phyloP scores from a whole-genome alignment of 2,797 vertebrate genomes.

The Crocidura indochinensis region DNA sequence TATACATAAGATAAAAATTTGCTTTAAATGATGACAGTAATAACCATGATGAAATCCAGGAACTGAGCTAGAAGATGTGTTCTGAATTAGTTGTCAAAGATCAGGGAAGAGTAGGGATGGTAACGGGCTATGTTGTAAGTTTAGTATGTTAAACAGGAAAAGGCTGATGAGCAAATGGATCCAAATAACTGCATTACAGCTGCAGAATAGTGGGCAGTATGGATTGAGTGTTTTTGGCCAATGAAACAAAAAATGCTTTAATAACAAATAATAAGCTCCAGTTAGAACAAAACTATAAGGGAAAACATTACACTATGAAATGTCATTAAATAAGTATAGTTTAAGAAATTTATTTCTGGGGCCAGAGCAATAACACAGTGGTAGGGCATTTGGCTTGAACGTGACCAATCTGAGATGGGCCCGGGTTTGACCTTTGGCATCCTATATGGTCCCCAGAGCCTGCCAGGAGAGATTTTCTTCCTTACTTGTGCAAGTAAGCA shows the following conservation, averaged over 20 bases:
- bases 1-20: slow-evolving; percentile 44
- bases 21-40: slow-evolving; percentile 8
- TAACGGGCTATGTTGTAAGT: neutral
- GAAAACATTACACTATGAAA: neutral
- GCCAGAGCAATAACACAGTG: too few relatives aligned
- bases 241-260: neutral
- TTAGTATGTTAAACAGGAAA: neutral
- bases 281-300: neutral
- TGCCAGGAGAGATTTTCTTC: too few relatives aligned
- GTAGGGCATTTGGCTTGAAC: too few relatives aligned
- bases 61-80: slow-evolving; percentile 1
- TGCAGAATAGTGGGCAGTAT: neutral
- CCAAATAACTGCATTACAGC: neutral
- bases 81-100: neutral
- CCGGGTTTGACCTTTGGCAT: too few relatives aligned
- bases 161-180: neutral
- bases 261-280: neutral
- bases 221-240: neutral
- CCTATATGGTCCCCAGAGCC: too few relatives aligned
- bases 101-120: neutral
- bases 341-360: neutral
- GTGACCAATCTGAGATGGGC: too few relatives aligned
- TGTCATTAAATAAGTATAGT: neutral
- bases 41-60: neutral
- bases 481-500: neutral